A percentile compares a stretch with the other conserved stretches of the same genome.
phyloP scores from a whole-genome alignment of 1,140 invertebrate species.

The Caenorhabditis elegans region DNA sequence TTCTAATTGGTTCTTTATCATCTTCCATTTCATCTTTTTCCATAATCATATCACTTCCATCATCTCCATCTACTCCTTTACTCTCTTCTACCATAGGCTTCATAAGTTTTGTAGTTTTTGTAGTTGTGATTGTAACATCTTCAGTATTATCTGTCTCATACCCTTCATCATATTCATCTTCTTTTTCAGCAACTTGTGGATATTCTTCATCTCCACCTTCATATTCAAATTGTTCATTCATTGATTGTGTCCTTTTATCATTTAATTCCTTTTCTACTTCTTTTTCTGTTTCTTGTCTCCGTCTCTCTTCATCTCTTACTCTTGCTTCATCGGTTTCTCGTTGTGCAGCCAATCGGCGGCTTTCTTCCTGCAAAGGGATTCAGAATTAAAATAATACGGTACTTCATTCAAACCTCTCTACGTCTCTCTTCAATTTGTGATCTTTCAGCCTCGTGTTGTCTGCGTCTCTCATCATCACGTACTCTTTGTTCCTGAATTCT shows the following conservation, averaged over 20 bases:
- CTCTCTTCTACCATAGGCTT: not conserved
- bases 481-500: not conserved
- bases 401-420: not conserved
- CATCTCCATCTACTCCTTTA: not conserved
- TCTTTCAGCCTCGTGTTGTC: not conserved
- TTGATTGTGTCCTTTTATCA: not conserved
- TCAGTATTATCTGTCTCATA: not conserved
- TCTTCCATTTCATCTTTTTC: not conserved
- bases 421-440: constrained; percentile 2
- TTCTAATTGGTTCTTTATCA: not conserved
- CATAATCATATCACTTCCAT: constrained; percentile 23
- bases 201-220: constrained; percentile 14
- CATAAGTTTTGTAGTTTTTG: not conserved
- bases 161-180: constrained; percentile 22
- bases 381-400: not conserved
- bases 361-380: not conserved
- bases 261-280: not conserved
- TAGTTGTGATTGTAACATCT: not conserved
- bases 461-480: constrained; percentile 11
- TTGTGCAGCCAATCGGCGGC: constrained; percentile 21
- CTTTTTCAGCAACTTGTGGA: constrained; percentile 25
- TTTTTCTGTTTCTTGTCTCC: constrained; percentile 1
- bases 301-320: not conserved
- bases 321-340: constrained; percentile 5
- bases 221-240: constrained; percentile 13